Evolutionary conservation across 2,797 vertebrate genomes (phyloP), one percentile per base, ranked within the genome.

Genomic region (Rhincodon typus): DNA sequence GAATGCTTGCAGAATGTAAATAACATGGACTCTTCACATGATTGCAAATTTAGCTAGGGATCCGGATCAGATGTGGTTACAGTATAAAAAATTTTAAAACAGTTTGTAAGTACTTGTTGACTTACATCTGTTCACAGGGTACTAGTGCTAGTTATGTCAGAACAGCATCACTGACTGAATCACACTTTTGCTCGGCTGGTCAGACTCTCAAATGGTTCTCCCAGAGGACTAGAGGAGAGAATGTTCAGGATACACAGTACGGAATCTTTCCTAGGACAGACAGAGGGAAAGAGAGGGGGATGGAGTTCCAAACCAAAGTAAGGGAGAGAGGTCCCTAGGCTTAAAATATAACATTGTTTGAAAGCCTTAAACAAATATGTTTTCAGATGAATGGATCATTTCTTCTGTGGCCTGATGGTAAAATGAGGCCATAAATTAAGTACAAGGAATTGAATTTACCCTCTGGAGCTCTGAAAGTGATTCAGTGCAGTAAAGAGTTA

Each of bases 281-380:
- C 79, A 96, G n/a, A 25, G n/a, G 21, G 67, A 53, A 34, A 1
- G 67, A 53, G n/a, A 0, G 0, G 15, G 57, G 23, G 2, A 90
- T 50, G 0, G 66, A 5, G 7, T 12, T 0, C 19, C 94, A 0
- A 79, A 79, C 74, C 34, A 79, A 13, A 38, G 27, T 62, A 12
- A 62, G 25, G 53, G 38, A 53, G 42, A 57, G 21, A 19, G 97
- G 96, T 38, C 96, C 96, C 77, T 94, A 96, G 96, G 96, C 82
- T 84, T 46, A 23, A 84, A 46, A 84, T 42, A 42, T 5, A 46
- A 25, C 82, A 46, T 84, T 84, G 42, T 8, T 46, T 84, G 19
- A 84, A 84, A 46, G 42, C 1, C 23, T 84, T 84, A 84, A 84
- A 84, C 38, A 21, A 46, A 84, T 25, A 42, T 84, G 38, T 84